A percentile compares a stretch with the other conserved stretches of the same genome.
Conservation (phyloP, 2,888 invertebrate species). For the Linyphia triangularis region DNA sequence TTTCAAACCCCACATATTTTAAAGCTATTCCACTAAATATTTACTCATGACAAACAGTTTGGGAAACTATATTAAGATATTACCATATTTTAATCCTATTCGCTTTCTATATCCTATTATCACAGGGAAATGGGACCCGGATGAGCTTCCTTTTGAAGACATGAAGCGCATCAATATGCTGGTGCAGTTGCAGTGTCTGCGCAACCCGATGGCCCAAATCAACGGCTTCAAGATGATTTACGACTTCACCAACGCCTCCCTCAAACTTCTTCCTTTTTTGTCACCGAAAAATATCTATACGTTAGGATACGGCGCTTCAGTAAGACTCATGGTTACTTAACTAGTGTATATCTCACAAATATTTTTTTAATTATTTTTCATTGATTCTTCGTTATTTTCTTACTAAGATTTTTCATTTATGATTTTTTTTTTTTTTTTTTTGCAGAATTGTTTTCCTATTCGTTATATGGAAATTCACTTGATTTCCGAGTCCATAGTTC, state of each 20-base stretch:
- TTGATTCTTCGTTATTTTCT: too few relatives aligned
- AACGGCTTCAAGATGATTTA: slow-evolving; percentile 13
- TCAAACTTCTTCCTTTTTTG: background rate
- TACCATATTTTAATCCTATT: too few relatives aligned
- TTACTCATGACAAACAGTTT: too few relatives aligned
- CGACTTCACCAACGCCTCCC: background rate
- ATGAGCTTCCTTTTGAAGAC: background rate
- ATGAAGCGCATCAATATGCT: background rate
- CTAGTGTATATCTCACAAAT: background rate
- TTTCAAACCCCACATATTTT: too few relatives aligned
- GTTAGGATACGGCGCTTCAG: background rate
- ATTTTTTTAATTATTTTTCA: background rate
- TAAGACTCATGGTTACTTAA: background rate
- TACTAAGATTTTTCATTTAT: too few relatives aligned
- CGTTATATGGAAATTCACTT: too few relatives aligned
- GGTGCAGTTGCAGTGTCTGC: background rate
- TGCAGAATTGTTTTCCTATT: too few relatives aligned
- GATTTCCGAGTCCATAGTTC: too few relatives aligned
- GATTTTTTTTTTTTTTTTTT: too few relatives aligned
- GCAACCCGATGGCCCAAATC: slow-evolving; percentile 16
- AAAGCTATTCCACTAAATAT: too few relatives aligned
- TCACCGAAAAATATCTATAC: background rate
- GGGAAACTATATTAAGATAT: too few relatives aligned
- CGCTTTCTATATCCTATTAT: too few relatives aligned
- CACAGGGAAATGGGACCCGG: background rate